Base-by-base conservation (phyloP, 2,113 vertebrate species). In the Misgurnus mizolepis region DNA sequence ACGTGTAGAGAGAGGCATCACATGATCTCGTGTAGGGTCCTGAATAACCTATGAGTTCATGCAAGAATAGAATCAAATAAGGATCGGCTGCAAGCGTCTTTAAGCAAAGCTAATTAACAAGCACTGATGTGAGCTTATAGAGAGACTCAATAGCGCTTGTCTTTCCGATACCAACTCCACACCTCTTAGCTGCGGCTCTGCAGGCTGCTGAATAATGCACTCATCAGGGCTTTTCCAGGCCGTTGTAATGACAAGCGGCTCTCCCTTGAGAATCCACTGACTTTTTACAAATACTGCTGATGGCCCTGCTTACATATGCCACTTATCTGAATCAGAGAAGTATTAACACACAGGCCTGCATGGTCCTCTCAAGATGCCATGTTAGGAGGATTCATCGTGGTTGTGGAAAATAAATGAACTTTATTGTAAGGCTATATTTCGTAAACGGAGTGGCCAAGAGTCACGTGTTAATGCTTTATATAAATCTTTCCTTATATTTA, bases 261-360 rank as follows among this genome's bases (percentile, higher is more conserved):
- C 72, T 87, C 92, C 89, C 82, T 40, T 78, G 91, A 89, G 91
- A 91, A 82, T 86, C 84, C 53, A 87, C 88, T 88, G 90, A 89
- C 89, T 90, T 93, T 91, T 93, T 89, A 89, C 92, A 93, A 91
- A 94, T 94, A 91, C 76, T 93, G 94, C 92, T 95, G 94, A 95
- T 83, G 85, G 84, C 81, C 86, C 81, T 85, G 81, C 84, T 87
- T 86, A 67, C 41, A 86, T 80, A 89, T 93, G 91, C 79, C 88
- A 86, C 55, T 79, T 67, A 83, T 73, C 80, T 34, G 73, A 83
- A 77, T 90, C 86, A 87, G 84, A 85, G 86, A 22, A 76, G 41
- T 67, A 80, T 87, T 88, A 82, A 76, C 83, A 85, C 86, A 88
- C 82, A 77, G 78, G 80, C 43, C 79, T 85, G 84, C 86, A 86